Evolutionary conservation across 1,140 invertebrate species (phyloP).

Genomic region (Lepidotrigona ventralis): DNA sequence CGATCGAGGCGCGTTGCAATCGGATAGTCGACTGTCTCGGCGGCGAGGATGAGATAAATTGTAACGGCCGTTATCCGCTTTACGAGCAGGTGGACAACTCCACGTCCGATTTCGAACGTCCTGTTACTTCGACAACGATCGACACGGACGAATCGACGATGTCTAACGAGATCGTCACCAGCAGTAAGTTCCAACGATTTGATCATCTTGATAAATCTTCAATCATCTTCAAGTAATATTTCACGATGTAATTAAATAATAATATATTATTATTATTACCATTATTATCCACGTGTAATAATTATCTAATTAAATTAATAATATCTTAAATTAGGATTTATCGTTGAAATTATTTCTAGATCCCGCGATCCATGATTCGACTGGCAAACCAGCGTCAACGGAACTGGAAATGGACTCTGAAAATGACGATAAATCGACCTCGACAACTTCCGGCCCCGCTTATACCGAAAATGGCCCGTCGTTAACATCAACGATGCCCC

Average conservation of each 20-base stretch:
- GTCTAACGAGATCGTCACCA: slow-evolving; percentile 31
- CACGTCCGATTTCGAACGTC: neutral
- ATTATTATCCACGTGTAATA: too few species aligned
- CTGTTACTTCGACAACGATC: too few species aligned
- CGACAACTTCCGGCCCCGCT: neutral
- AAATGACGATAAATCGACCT: too few species aligned
- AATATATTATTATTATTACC: too few species aligned
- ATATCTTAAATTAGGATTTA: neutral
- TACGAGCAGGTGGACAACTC: neutral
- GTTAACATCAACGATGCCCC: rapidly evolving
- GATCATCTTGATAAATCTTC: too few species aligned
- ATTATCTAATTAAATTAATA: neutral
- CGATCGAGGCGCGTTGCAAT: slow-evolving; percentile 84
- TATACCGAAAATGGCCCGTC: neutral
- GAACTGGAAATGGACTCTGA: rapidly evolving
- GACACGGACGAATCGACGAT: neutral
- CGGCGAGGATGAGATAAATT: slow-evolving; percentile 88
- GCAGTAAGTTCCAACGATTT: slow-evolving; percentile 20
- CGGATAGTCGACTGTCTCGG: slow-evolving; percentile 86
- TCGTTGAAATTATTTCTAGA: too few species aligned
- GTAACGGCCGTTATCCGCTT: slow-evolving; percentile 60
- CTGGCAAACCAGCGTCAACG: too few species aligned
- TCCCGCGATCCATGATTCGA: neutral
- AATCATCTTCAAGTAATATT: too few species aligned
- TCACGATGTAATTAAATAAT: too few species aligned